phyloP scores from a whole-genome alignment of 2,797 vertebrate genomes.

The Eremophila alpestris region DNA sequence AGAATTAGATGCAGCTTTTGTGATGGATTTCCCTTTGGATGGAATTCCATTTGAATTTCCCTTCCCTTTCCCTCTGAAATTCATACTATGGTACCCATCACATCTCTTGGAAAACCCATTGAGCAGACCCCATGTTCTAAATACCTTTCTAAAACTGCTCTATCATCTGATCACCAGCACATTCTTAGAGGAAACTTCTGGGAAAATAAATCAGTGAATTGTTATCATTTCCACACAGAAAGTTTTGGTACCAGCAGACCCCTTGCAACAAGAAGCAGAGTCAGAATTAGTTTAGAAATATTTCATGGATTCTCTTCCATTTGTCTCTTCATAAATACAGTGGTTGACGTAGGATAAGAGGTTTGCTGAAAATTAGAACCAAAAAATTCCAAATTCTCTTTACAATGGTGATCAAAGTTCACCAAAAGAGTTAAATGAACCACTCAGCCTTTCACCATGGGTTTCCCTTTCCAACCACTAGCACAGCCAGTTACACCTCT shows the following conservation, averaged over 20 bases:
- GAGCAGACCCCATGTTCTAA: not conserved
- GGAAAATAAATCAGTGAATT: not conserved
- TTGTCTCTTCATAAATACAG: not conserved
- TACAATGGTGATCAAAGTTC: not conserved
- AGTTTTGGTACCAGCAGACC: not conserved
- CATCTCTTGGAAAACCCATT: not conserved
- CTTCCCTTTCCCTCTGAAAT: not conserved
- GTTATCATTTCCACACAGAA: not conserved
- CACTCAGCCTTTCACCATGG: not conserved
- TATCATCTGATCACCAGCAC: not conserved
- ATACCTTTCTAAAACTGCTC: not conserved
- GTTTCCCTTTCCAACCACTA: not conserved
- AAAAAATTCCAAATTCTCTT: not conserved
- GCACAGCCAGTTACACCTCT: not conserved
- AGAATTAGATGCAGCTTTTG: not conserved
- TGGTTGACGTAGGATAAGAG: not conserved
- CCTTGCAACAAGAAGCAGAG: not conserved
- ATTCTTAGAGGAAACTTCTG: not conserved
- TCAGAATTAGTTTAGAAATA: not conserved
- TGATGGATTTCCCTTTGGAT: not conserved
- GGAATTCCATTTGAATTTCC: too few species aligned
- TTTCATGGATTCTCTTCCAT: not conserved
- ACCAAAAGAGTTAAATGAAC: not conserved
- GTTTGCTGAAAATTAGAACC: not conserved
- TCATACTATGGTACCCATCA: not conserved